phyloP scores from a whole-genome alignment of 1,140 invertebrate genomes.

The Dryas iulia region DNA sequence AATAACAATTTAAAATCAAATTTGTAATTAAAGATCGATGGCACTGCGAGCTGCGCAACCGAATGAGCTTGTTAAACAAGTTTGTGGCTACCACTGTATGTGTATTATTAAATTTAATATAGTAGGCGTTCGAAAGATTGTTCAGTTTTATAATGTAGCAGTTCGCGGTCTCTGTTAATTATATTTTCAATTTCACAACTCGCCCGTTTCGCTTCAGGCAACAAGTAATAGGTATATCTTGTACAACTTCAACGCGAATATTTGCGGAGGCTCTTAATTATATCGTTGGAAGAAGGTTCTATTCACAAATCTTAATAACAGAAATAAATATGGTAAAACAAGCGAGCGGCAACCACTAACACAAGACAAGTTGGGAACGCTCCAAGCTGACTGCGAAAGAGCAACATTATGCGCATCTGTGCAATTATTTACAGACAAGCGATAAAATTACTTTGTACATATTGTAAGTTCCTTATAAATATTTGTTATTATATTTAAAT shows the following conservation, averaged over 20 bases:
- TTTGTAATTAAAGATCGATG: constrained; percentile 11
- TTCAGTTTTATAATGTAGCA: constrained; percentile 60
- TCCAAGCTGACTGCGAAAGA: constrained; percentile 36
- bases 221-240: constrained; percentile 28
- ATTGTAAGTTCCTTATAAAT: constrained; percentile 19
- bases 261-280: constrained; percentile 31
- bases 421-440: constrained; percentile 40
- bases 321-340: constrained; percentile 35
- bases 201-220: constrained; percentile 39
- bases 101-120: constrained; percentile 39
- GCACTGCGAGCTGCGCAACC: not conserved
- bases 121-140: constrained; percentile 54
- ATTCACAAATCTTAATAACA: constrained; percentile 30
- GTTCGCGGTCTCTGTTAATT: constrained; percentile 57
- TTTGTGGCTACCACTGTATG: constrained; percentile 29
- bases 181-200: constrained; percentile 66
- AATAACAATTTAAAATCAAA: not conserved
- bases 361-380: constrained; percentile 31
- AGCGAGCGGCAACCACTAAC: constrained; percentile 20
- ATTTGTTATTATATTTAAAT: constrained; percentile 12
- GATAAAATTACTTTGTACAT: constrained; percentile 35
- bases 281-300: constrained; percentile 30
- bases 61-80: constrained; percentile 27
- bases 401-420: constrained; percentile 39
- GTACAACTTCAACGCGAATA: constrained; percentile 26